These are phyloP conservation scores for Oncorhynchus kisutch DNA, from an alignment of 2,113 vertebrate species.

Conservation along the genomic window DNA sequence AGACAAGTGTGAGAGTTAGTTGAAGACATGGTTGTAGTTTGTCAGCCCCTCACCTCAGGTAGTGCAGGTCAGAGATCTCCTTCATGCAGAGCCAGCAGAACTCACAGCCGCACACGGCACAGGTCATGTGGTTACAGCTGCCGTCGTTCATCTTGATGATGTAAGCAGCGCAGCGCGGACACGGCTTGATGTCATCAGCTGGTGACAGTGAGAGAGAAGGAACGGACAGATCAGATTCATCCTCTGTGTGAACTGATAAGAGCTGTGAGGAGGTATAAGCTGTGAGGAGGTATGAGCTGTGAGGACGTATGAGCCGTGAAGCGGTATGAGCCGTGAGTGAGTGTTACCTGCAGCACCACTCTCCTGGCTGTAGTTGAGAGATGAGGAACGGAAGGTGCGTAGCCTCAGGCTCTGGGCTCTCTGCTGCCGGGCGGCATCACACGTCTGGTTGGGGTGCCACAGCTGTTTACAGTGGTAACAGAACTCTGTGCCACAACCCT, in stretches of 20 bases:
- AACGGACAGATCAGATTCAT: conserved; percentile 11
- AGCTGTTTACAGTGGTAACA: conserved; percentile 99
- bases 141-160: conserved; percentile 99
- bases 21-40: too few species aligned
- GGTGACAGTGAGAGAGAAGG: background rate
- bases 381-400: conserved; percentile 89
- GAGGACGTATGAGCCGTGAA: too few species aligned
- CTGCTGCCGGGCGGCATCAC: conserved; percentile 93
- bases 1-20: too few species aligned
- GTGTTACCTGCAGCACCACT: conserved; percentile 90
- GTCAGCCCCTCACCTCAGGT: conserved; percentile 82
- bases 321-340: background rate
- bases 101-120: conserved; percentile 96
- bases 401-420: conserved; percentile 89
- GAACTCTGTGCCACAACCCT: conserved; percentile 96
- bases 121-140: conserved; percentile 99
- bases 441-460: conserved; percentile 99
- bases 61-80: conserved; percentile 99
- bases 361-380: conserved; percentile 96
- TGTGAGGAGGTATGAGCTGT: too few species aligned
- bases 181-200: conserved; percentile 99
- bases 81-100: conserved; percentile 99
- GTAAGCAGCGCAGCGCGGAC: conserved; percentile 95
- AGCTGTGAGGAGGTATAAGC: background rate
- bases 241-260: background rate